Conservation (phyloP, 2,797 vertebrate genomes). For the Dipus sagitta region DNA sequence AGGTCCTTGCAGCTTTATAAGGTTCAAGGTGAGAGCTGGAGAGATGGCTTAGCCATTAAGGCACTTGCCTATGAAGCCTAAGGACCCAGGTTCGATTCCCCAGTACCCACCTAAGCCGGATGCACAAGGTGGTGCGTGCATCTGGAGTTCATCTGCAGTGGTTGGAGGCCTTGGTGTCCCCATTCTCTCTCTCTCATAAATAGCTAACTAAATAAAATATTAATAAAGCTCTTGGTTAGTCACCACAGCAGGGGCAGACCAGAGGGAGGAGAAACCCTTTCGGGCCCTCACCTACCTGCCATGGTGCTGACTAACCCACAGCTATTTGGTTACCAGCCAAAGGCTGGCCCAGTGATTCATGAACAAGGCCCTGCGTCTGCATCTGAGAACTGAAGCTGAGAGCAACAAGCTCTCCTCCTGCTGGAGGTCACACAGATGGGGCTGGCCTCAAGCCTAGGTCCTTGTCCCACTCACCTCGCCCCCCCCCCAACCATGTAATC, state of each 20-base stretch:
- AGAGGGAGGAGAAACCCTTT: background rate
- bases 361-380: background rate
- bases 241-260: background rate
- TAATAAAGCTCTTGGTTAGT: background rate
- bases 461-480: background rate
- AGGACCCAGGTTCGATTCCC: too few species aligned
- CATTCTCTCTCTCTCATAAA: too few species aligned
- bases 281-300: background rate
- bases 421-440: background rate
- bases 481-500: background rate
- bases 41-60: too few species aligned
- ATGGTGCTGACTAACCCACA: background rate
- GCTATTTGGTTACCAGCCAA: background rate
- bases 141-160: too few species aligned
- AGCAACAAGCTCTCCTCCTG: background rate
- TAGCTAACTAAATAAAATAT: too few species aligned
- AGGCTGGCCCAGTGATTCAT: background rate
- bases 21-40: background rate
- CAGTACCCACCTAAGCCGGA: too few species aligned
- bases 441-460: background rate
- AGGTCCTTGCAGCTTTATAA: background rate
- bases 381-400: background rate
- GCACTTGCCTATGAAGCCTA: too few species aligned
- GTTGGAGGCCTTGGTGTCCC: too few species aligned
- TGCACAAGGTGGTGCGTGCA: too few species aligned